These are phyloP conservation scores for Eupithecia subumbrata DNA, from an alignment of 2,888 invertebrate genomes.

Conservation along the genomic window DNA sequence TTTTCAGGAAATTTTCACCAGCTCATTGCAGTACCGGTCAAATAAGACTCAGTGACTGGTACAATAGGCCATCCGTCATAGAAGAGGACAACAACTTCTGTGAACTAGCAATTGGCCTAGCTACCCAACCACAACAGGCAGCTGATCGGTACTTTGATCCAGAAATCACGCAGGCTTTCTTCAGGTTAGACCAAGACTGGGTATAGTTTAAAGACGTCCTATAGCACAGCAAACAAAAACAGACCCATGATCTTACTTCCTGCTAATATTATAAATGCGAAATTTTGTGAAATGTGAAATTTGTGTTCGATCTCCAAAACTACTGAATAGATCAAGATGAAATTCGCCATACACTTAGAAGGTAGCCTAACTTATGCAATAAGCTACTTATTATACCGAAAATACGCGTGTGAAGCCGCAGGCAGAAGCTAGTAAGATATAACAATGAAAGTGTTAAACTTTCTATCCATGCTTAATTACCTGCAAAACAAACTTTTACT, in stretches of 20 bases:
- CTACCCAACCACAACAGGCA: conserved; percentile 31
- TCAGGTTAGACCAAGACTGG: conserved; percentile 29
- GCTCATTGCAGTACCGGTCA: conserved; percentile 16
- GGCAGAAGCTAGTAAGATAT: neutral
- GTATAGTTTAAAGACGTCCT: neutral
- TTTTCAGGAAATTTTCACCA: conserved; percentile 31
- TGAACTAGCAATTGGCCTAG: conserved; percentile 36
- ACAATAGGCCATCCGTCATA: conserved; percentile 31
- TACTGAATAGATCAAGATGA: too few relatives aligned
- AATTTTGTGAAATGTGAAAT: too few relatives aligned
- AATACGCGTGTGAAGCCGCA: too few relatives aligned
- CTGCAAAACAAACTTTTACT: too few relatives aligned
- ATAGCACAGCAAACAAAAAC: neutral
- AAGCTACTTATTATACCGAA: too few relatives aligned
- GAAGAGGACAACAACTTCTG: conserved; percentile 26
- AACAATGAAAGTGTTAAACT: neutral
- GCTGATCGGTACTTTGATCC: conserved; percentile 31
- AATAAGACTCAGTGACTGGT: conserved; percentile 31
- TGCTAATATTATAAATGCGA: too few relatives aligned
- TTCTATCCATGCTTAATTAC: neutral
- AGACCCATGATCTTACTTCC: too few relatives aligned
- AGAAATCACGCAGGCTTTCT: conserved; percentile 38
- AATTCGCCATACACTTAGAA: too few relatives aligned
- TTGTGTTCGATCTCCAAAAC: too few relatives aligned
- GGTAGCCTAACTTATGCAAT: too few relatives aligned